Base-by-base conservation (phyloP, 2,888 invertebrate genomes). In the Volucella inanis region DNA sequence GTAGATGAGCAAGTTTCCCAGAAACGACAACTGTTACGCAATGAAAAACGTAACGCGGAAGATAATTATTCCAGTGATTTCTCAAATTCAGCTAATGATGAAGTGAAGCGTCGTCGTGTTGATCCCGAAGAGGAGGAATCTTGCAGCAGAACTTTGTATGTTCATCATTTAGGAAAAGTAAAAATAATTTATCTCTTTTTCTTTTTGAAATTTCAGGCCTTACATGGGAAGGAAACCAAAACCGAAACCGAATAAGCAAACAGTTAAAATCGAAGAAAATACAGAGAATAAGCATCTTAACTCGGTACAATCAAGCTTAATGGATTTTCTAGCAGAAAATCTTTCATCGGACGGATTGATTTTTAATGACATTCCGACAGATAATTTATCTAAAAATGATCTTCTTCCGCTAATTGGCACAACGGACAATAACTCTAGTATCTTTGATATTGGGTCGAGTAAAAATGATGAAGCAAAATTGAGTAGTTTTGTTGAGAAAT, bases 271-370 rank as follows among this genome's bases (percentile, higher is more conserved):
- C 14, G 75, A 87, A 11, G 88, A 88, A 59, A 88, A 88, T 57
- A 87, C 87, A 41, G 74, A 67, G 8, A 72, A 61, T 4, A 87
- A 87, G 64, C 87, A 89, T 2, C 72, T 92, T 0, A 92, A 89
- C 75, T 89, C 90, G 9, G 90, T 92, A 0, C 92, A 92, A 64
- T 91, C 91, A 0, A 91, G 90, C 79, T 87, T 92, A 10, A 91
- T 91, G 90, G 92, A 92, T 76, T 92, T 92, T 76, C 74, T 92
- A 2, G 91, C 91, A 2, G 91, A 92, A 78, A 92, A 89, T 78
- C 86, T 92, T 14, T 88, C 89, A 0, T 89, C 89, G 38, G 90
- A 91, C 71, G 91, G 91, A 68, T 81, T 91, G 15, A 88, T 91
- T 84, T 90, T 91, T 50, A 89, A 83, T 64, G 89, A 89, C 67